Evolutionary conservation across 2,113 vertebrate species (phyloP).

Genomic region (Sturnira hondurensis): DNA sequence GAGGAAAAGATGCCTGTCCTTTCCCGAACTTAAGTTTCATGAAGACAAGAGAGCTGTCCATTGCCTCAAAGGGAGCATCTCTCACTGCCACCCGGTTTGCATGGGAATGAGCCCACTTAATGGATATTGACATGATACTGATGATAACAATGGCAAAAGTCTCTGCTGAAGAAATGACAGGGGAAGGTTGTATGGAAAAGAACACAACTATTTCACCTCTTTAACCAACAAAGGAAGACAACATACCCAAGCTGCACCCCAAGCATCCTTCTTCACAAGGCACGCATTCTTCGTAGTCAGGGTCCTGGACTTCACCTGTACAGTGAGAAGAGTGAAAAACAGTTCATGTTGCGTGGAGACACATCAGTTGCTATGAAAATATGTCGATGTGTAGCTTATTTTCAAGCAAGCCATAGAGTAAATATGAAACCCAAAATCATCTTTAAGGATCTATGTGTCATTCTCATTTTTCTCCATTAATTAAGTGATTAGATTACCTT

Average conservation of each 20-base stretch:
- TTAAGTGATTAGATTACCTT: neutral
- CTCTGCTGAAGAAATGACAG: neutral
- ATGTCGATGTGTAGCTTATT: neutral
- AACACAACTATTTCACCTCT: neutral
- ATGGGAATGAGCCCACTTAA: neutral
- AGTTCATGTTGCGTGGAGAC: neutral
- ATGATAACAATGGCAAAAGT: neutral
- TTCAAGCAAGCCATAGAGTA: neutral
- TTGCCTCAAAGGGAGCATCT: neutral
- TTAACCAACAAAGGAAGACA: neutral
- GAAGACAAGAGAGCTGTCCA: neutral
- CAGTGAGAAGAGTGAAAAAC: neutral
- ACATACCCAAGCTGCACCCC: conserved; percentile 86
- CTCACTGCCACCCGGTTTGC: neutral
- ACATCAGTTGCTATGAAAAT: neutral
- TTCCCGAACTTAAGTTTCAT: neutral
- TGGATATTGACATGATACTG: neutral
- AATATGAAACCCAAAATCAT: neutral
- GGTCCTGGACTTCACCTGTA: conserved; percentile 84
- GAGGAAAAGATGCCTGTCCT: neutral
- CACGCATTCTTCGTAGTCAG: conserved; percentile 82
- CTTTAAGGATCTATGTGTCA: neutral
- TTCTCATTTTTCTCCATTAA: neutral
- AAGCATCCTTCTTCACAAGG: conserved; percentile 90
- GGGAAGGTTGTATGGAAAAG: neutral